These are phyloP conservation scores for Pelosia muscerda DNA, from an alignment of 2,888 invertebrate genomes.

Conservation along the genomic window DNA sequence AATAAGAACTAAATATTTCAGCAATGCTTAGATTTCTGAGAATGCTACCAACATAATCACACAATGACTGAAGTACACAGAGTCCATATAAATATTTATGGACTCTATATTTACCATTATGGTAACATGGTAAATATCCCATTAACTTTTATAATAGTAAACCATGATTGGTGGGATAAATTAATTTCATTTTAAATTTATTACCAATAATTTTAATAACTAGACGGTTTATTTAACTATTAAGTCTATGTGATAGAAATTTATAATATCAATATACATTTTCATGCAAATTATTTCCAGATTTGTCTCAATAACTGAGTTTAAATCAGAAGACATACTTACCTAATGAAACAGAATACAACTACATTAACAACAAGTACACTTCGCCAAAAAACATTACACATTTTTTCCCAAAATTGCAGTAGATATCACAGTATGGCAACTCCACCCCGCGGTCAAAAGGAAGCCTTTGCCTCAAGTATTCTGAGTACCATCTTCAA, in stretches of 20 bases:
- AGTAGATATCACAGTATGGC: background rate
- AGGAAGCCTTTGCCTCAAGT: constrained; percentile 53
- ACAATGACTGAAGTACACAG: too few species aligned
- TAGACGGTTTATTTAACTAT: too few species aligned
- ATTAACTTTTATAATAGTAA: too few species aligned
- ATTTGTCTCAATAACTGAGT: background rate
- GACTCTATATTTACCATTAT: too few species aligned
- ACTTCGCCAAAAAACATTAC: background rate
- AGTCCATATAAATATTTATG: too few species aligned
- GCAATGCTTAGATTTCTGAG: too few species aligned
- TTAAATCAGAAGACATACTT: background rate
- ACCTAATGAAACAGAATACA: background rate
- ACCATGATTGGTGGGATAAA: too few species aligned
- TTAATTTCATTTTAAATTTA: too few species aligned
- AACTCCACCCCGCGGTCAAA: constrained; percentile 56
- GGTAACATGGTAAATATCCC: too few species aligned
- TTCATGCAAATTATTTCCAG: background rate
- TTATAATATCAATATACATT: background rate
- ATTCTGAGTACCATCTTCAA: constrained; percentile 53
- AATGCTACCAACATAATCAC: too few species aligned
- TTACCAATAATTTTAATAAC: too few species aligned
- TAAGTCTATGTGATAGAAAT: too few species aligned
- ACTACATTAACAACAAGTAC: background rate
- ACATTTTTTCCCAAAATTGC: background rate
- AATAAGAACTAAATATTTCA: background rate